phyloP scores from a whole-genome alignment of 2,113 vertebrate genomes.

The Engystomops pustulosus region DNA sequence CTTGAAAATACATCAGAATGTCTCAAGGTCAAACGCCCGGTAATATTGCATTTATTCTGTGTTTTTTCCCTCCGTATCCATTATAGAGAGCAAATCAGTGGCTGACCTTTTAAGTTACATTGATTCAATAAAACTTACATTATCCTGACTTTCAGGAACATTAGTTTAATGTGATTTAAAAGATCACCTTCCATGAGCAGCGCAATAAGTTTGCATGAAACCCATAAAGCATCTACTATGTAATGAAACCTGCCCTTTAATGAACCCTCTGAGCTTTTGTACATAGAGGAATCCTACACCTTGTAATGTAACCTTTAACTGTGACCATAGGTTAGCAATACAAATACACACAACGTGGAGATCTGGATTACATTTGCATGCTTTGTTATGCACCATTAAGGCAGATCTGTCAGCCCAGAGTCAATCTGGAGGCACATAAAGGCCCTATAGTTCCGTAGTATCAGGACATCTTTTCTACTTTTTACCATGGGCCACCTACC shows the following conservation, averaged over 20 bases:
- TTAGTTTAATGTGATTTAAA: constrained; percentile 89
- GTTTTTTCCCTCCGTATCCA: constrained; percentile 73
- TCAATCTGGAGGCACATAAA: no score
- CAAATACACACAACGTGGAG: background rate
- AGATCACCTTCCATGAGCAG: constrained; percentile 86
- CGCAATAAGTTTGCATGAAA: constrained; percentile 92
- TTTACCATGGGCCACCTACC: no score
- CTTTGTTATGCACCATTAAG: background rate
- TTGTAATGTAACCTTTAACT: constrained; percentile 25
- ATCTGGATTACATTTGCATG: background rate
- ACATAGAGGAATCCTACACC: background rate
- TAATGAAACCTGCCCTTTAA: constrained; percentile 94
- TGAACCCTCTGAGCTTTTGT: constrained; percentile 75
- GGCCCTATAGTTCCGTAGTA: no score
- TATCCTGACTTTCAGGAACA: constrained; percentile 87
- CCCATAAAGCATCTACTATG: constrained; percentile 90
- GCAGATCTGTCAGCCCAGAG: background rate
- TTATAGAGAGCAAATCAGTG: constrained; percentile 78
- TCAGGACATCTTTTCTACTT: no score
- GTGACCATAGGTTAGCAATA: background rate
- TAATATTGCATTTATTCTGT: constrained; percentile 73
- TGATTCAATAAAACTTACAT: constrained; percentile 86
- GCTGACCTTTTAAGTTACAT: constrained; percentile 80
- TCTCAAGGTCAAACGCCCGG: constrained; percentile 73
- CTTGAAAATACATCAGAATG: constrained; percentile 60